Conservation (phyloP, 2,113 vertebrate species). For the Plectropomus leopardus region DNA sequence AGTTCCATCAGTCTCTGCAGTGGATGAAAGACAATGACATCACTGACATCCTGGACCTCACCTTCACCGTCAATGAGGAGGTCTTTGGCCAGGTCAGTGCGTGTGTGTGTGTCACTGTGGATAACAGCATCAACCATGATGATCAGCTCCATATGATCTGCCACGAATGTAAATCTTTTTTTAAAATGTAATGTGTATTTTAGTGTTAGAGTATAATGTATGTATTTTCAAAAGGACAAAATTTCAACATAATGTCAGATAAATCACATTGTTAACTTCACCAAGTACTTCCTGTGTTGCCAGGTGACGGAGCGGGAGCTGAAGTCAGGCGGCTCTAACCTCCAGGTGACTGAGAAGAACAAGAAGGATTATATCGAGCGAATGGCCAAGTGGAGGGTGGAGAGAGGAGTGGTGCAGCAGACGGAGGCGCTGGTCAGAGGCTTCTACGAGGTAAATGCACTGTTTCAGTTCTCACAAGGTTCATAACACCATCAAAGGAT, state of each 20-base stretch:
- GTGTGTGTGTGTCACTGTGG: neutral
- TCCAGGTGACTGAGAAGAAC: conserved; percentile 98
- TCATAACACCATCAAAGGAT: neutral
- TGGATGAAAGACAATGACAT: conserved; percentile 99
- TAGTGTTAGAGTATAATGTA: too few relatives aligned
- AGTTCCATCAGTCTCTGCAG: conserved; percentile 98
- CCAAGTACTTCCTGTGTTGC: conserved; percentile 19
- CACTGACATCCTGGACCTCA: conserved; percentile 97
- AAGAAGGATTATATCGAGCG: conserved; percentile 99
- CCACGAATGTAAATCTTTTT: too few relatives aligned
- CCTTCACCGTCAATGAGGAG: conserved; percentile 98
- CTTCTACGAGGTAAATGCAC: conserved; percentile 93
- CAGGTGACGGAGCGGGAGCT: conserved; percentile 97
- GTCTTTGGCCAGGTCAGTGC: conserved; percentile 95
- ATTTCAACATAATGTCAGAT: neutral
- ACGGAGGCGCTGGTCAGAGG: conserved; percentile 95
- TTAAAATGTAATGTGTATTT: too few relatives aligned
- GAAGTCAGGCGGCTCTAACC: conserved; percentile 95
- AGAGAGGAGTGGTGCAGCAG: conserved; percentile 95
- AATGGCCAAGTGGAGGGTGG: conserved; percentile 98
- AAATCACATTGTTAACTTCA: neutral
- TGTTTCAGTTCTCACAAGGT: neutral
- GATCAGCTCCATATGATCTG: too few relatives aligned
- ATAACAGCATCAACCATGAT: too few relatives aligned
- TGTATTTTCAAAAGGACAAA: neutral